These are phyloP conservation scores for Potamarius usumacintae DNA, from an alignment of 2,113 vertebrate genomes.

Conservation along the genomic window DNA sequence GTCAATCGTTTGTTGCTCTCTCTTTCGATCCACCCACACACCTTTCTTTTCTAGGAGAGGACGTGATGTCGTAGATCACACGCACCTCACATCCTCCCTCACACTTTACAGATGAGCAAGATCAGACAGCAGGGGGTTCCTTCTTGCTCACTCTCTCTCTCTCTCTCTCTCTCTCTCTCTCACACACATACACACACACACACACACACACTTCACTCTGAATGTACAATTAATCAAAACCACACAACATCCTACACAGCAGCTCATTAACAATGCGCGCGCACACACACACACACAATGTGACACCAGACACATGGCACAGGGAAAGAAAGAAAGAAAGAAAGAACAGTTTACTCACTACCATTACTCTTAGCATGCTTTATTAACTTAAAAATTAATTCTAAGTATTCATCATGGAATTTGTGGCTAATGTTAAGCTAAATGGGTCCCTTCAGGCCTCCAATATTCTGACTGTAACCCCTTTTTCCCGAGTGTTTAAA, in stretches of 20 bases:
- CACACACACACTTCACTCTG: constrained; percentile 25
- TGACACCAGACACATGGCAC: neutral
- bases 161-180: neutral
- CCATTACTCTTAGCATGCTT: no score
- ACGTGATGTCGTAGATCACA: constrained; percentile 30
- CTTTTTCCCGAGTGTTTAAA: no score
- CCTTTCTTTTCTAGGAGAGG: constrained; percentile 30
- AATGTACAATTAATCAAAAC: constrained; percentile 23
- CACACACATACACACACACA: constrained; percentile 19
- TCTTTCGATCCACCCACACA: constrained; percentile 5
- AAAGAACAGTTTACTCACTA: neutral
- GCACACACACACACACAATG: neutral
- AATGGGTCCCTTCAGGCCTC: neutral
- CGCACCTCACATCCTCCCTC: constrained; percentile 14
- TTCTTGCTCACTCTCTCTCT: neutral
- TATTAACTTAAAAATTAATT: neutral
- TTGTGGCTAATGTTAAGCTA: neutral
- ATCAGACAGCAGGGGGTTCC: constrained; percentile 7
- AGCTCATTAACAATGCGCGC: neutral
- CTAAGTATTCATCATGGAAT: neutral
- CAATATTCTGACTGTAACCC: neutral
- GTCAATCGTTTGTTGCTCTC: neutral
- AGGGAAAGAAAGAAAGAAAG: neutral
- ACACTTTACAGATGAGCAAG: constrained; percentile 20
- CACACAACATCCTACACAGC: neutral